Percentiles rank a stretch among this genome's conserved stretches.
Evolutionary conservation across 2,888 invertebrate species (phyloP).

Genomic region (Leucophenga montana): DNA sequence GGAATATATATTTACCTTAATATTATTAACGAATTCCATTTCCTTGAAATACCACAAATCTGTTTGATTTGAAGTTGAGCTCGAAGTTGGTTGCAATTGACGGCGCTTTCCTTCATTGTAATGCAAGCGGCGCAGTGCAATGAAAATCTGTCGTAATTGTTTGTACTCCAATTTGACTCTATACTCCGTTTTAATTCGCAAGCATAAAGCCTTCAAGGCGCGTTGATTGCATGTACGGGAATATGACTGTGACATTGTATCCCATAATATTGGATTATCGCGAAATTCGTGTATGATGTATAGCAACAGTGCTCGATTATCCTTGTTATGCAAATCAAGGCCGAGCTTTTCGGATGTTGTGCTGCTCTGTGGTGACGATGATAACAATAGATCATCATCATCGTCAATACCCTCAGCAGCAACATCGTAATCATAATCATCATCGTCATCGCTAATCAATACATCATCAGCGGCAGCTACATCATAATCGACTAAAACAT

Average conservation of each 20-base stretch:
- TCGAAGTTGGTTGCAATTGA: neutral
- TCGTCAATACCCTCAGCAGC: neutral
- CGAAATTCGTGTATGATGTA: neutral
- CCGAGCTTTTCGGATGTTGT: too few relatives aligned
- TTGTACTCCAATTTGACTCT: neutral
- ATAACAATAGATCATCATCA: neutral
- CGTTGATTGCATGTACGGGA: too few relatives aligned
- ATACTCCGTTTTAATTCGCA: neutral
- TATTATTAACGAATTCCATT: too few relatives aligned
- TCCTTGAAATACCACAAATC: too few relatives aligned
- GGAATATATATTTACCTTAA: too few relatives aligned
- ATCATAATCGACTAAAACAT: too few relatives aligned
- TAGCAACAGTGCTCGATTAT: neutral
- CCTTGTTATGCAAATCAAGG: too few relatives aligned
- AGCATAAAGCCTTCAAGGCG: neutral
- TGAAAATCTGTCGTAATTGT: neutral
- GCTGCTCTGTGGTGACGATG: neutral
- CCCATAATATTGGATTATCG: neutral
- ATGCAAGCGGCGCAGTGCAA: neutral
- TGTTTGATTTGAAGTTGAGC: too few relatives aligned
- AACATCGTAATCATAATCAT: too few relatives aligned
- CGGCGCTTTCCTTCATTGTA: neutral
- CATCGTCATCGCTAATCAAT: too few relatives aligned
- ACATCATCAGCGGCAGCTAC: too few relatives aligned
- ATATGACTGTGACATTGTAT: neutral